Conservation (phyloP, 30 jellyfish, hydroid and myxozoan species). For the Pelagia noctiluca region DNA sequence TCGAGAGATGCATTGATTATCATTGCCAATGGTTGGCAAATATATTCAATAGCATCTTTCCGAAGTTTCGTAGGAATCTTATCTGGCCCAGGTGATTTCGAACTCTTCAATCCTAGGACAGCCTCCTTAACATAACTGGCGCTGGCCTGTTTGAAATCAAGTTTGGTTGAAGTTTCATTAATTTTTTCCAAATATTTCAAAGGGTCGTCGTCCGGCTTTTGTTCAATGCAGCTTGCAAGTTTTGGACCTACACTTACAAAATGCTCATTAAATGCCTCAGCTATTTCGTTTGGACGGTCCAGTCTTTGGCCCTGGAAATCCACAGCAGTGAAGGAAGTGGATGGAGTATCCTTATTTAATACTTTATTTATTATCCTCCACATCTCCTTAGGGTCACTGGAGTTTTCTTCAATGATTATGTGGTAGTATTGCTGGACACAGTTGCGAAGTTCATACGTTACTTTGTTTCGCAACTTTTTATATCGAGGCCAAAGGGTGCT, state of each 20-base stretch:
- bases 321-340: slow-evolving; percentile 7
- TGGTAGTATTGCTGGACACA: slow-evolving; percentile 6
- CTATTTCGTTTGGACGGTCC: slow-evolving; percentile 53
- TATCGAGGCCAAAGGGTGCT: slow-evolving; percentile 33
- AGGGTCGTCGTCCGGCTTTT: slow-evolving; percentile 23
- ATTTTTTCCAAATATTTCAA: neutral
- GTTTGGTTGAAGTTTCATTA: neutral
- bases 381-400: slow-evolving; percentile 37
- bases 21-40: neutral
- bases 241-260: slow-evolving; percentile 15
- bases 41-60: neutral
- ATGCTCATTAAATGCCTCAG: slow-evolving; percentile 52
- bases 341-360: slow-evolving; percentile 8
- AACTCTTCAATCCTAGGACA: neutral
- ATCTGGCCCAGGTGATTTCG: slow-evolving; percentile 45
- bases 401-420: slow-evolving; percentile 21
- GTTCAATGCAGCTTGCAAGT: slow-evolving; percentile 31
- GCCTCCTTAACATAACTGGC: neutral
- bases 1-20: no score
- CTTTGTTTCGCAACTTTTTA: slow-evolving; percentile 44
- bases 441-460: slow-evolving; percentile 15
- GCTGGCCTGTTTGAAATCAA: neutral
- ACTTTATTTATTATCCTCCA: slow-evolving; percentile 1
- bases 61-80: slow-evolving; percentile 4
- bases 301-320: slow-evolving; percentile 16